These are phyloP conservation scores for Atherinomorus stipes DNA, from an alignment of 2,113 vertebrate genomes.

Conservation along the genomic window DNA sequence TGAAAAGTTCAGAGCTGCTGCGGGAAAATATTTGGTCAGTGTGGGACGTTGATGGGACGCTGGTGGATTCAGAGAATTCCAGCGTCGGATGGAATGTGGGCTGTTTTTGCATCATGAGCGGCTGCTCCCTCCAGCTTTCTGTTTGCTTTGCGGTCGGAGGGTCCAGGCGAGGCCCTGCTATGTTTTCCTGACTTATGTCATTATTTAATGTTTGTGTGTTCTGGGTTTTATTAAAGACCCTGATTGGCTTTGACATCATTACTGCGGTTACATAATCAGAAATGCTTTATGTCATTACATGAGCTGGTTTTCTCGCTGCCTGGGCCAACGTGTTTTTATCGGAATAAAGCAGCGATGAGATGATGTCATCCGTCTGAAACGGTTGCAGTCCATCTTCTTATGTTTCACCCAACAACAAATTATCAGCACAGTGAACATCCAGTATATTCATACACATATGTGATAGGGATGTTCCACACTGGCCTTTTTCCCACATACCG, in stretches of 20 bases:
- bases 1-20: slow-evolving; percentile 38
- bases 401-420: no score
- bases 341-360: slow-evolving; percentile 1
- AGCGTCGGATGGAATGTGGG: slow-evolving; percentile 10
- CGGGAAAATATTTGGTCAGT: slow-evolving; percentile 60
- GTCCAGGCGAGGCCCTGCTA: slow-evolving; percentile 35
- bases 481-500: no score
- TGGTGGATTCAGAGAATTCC: slow-evolving; percentile 42
- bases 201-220: slow-evolving; percentile 34
- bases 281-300: slow-evolving; percentile 19
- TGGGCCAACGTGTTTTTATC: slow-evolving; percentile 35
- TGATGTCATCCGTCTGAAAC: not conserved
- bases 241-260: slow-evolving; percentile 31
- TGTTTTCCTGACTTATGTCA: slow-evolving; percentile 61
- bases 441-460: no score
- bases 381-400: no score
- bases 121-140: slow-evolving; percentile 36
- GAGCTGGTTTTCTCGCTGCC: slow-evolving; percentile 17
- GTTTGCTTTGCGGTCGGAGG: slow-evolving; percentile 46
- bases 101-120: slow-evolving; percentile 6
- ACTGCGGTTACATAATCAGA: slow-evolving; percentile 19
- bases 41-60: slow-evolving; percentile 48
- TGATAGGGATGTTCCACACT: no score
- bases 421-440: no score
- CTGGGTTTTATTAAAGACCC: slow-evolving; percentile 35